Percentiles rank a stretch among this genome's conserved stretches.
phyloP scores from a whole-genome alignment of 1,140 invertebrate genomes.

The Schlechtendalia chinensis region DNA sequence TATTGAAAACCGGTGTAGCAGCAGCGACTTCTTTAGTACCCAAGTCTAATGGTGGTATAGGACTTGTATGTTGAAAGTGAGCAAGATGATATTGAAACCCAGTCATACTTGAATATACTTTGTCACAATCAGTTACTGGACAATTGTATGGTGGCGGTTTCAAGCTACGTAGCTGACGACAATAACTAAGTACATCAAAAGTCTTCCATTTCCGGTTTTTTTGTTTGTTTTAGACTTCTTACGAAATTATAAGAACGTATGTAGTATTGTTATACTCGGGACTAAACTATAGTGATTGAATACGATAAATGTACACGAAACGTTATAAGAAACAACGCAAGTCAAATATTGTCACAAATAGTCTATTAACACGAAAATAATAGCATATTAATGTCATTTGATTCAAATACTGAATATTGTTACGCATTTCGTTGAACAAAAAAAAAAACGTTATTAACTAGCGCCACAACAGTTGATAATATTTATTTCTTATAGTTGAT shows the following conservation, averaged over 20 bases:
- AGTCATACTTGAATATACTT: conserved; percentile 79
- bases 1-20: conserved; percentile 10
- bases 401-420: no score
- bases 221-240: background rate
- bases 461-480: no score
- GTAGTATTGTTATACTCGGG: background rate
- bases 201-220: conserved; percentile 60
- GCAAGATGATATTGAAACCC: conserved; percentile 83
- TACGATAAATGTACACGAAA: no score
- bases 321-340: no score
- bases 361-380: no score
- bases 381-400: no score
- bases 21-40: conserved; percentile 25
- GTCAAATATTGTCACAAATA: no score
- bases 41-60: conserved; percentile 55
- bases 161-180: conserved; percentile 74
- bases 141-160: conserved; percentile 81
- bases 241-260: background rate
- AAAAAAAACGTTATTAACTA: no score
- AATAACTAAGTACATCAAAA: conserved; percentile 83
- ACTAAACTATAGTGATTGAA: background rate
- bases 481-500: no score
- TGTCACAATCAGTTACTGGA: conserved; percentile 77
- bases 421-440: no score
- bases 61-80: conserved; percentile 75